Evolutionary conservation across 2,888 invertebrate species (phyloP).

Genomic region (Amphipoea lucens): DNA sequence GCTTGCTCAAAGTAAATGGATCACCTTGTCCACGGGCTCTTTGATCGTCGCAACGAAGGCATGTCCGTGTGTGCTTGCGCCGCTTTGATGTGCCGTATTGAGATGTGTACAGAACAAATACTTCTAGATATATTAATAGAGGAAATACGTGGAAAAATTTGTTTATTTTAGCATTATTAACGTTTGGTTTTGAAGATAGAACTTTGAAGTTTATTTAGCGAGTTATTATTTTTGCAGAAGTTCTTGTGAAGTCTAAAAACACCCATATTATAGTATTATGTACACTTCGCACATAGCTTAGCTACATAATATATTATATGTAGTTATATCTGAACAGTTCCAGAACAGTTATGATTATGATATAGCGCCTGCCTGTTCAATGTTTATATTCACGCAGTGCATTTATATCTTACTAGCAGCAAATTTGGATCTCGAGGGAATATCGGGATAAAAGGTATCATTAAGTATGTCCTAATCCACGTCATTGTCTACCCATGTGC

Average conservation of each 20-base stretch:
- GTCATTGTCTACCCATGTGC: no score
- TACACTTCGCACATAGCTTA: not conserved
- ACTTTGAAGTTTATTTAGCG: slow-evolving; percentile 36
- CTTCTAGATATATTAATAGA: slow-evolving; percentile 49
- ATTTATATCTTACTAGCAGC: not conserved
- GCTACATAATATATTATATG: not conserved
- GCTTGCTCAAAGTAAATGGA: slow-evolving; percentile 63
- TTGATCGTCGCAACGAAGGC: slow-evolving; percentile 58
- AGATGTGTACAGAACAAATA: slow-evolving; percentile 51
- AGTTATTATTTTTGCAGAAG: slow-evolving; percentile 23
- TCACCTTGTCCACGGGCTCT: slow-evolving; percentile 47
- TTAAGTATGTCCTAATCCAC: no score
- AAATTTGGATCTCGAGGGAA: no score
- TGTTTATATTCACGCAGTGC: not conserved
- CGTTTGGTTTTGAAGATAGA: slow-evolving; percentile 32
- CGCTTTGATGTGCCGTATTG: slow-evolving; percentile 56
- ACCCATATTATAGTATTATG: no score
- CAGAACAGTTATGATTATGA: not conserved
- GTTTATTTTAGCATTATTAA: slow-evolving; percentile 50
- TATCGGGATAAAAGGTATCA: no score
- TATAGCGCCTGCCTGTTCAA: not conserved
- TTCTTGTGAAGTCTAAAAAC: slow-evolving; percentile 8
- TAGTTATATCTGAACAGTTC: not conserved
- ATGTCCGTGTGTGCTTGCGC: slow-evolving; percentile 23
- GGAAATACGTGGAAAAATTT: slow-evolving; percentile 49